Evolutionary conservation across 2,797 vertebrate species (phyloP).

Genomic region (Sebastes taczanowskii): DNA sequence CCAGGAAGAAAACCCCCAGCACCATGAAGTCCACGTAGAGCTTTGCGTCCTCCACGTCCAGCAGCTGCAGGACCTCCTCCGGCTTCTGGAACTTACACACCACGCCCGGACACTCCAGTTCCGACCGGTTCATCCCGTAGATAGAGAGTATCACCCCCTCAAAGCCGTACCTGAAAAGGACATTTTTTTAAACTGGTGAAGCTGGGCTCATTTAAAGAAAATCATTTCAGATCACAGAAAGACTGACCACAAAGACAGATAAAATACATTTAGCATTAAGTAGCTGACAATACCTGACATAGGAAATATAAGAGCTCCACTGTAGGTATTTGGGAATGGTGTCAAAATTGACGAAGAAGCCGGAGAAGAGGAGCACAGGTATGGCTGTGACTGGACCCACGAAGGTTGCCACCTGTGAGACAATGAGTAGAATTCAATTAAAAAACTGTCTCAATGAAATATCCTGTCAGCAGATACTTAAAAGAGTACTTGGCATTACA

Average conservation of each 20-base stretch:
- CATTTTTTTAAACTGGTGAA: neutral
- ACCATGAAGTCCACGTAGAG: constrained; percentile 97
- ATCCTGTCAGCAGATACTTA: neutral
- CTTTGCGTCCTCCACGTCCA: constrained; percentile 95
- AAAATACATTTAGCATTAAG: neutral
- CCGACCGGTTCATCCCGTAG: constrained; percentile 95
- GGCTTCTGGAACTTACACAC: constrained; percentile 94
- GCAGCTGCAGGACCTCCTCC: constrained; percentile 89
- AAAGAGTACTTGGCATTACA: neutral
- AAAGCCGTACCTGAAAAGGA: constrained; percentile 90
- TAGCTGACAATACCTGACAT: constrained; percentile 88
- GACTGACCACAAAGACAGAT: neutral
- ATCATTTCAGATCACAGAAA: neutral
- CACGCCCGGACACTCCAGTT: constrained; percentile 88
- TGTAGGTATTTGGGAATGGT: constrained; percentile 98
- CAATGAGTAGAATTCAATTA: neutral
- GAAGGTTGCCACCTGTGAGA: constrained; percentile 93
- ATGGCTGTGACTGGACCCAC: constrained; percentile 96
- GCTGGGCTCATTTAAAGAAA: neutral
- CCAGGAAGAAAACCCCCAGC: constrained; percentile 92
- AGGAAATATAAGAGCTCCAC: constrained; percentile 98
- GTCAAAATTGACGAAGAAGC: constrained; percentile 99
- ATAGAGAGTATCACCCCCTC: constrained; percentile 97
- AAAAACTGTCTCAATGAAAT: neutral
- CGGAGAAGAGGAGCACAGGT: constrained; percentile 96